Evolutionary conservation across 92 coral and sea anemone species (phyloP).

Genomic region (Parazoanthus atlanticus): DNA sequence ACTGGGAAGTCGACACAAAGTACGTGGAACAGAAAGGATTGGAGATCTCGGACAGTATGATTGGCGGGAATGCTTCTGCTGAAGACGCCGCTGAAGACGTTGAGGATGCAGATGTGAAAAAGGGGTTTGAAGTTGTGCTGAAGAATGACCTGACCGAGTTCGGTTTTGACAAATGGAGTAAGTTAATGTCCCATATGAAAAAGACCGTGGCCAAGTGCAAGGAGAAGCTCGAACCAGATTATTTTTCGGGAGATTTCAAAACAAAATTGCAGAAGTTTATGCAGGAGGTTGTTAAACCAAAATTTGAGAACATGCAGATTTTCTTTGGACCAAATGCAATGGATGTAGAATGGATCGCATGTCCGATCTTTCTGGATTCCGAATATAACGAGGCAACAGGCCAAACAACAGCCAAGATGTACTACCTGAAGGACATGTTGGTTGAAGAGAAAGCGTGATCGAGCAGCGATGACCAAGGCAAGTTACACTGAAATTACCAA

Average conservation of each 20-base stretch:
- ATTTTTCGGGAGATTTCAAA: constrained; percentile 18
- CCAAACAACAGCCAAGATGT: constrained; percentile 7
- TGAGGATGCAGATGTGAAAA: background rate
- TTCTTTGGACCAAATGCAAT: constrained; percentile 20
- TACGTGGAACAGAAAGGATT: constrained; percentile 9
- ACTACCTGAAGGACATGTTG: constrained; percentile 51
- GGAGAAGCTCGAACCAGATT: constrained; percentile 17
- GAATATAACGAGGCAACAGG: background rate
- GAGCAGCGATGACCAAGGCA: background rate
- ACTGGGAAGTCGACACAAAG: constrained; percentile 33
- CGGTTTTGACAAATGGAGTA: background rate
- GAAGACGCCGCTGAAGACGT: constrained; percentile 38
- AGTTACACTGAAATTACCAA: too few relatives aligned
- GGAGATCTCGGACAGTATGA: constrained; percentile 42
- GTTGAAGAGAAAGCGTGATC: constrained; percentile 41
- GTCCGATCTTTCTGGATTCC: constrained; percentile 39
- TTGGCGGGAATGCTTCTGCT: constrained; percentile 62
- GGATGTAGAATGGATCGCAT: constrained; percentile 17
- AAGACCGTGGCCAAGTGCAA: background rate
- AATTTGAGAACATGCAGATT: constrained; percentile 19
- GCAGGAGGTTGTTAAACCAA: background rate
- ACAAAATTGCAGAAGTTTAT: constrained; percentile 9
- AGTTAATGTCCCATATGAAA: constrained; percentile 18
- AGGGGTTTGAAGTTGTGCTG: constrained; percentile 43
- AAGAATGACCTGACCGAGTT: constrained; percentile 37